phyloP scores from a whole-genome alignment of 1,140 invertebrate genomes.

The Dendrolimus punctatus region DNA sequence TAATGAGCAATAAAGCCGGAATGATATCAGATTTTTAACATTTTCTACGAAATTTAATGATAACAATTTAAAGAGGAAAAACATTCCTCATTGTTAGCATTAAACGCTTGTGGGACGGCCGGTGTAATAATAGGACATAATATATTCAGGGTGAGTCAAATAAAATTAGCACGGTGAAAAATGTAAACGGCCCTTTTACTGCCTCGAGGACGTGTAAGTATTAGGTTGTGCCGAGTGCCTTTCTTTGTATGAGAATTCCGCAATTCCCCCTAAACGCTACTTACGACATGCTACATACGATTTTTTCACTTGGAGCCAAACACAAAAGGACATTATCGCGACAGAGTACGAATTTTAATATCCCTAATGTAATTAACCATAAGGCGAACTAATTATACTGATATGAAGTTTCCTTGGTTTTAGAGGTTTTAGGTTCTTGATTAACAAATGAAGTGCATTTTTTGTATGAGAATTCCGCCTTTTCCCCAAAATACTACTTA shows the following conservation, averaged over 20 bases:
- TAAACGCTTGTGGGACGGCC: slow-evolving; percentile 52
- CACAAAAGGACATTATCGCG: too few species aligned
- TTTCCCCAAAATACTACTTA: too few species aligned
- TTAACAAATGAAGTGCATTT: too few species aligned
- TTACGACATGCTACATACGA: slow-evolving; percentile 3
- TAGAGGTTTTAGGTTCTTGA: too few species aligned
- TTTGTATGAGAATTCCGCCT: too few species aligned
- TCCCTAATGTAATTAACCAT: too few species aligned
- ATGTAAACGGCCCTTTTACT: slow-evolving; percentile 66
- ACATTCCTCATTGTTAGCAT: slow-evolving; percentile 58
- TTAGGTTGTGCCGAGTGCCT: slow-evolving; percentile 30
- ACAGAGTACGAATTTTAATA: too few species aligned
- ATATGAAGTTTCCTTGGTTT: too few species aligned
- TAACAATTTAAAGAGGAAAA: slow-evolving; percentile 61
- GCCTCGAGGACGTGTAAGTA: slow-evolving; percentile 61
- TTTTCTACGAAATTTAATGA: slow-evolving; percentile 51
- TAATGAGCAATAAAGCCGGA: slow-evolving; percentile 49
- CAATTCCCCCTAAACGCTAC: slow-evolving; percentile 4
- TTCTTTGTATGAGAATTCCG: slow-evolving; percentile 19
- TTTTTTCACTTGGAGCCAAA: not conserved
- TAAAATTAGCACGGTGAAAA: slow-evolving; percentile 71
- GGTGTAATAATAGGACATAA: slow-evolving; percentile 64
- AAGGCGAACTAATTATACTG: too few species aligned
- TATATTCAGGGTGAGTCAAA: slow-evolving; percentile 69
- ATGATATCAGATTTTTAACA: slow-evolving; percentile 52